Conservation (phyloP, 2,888 invertebrate genomes). For the Lithophane socia region DNA sequence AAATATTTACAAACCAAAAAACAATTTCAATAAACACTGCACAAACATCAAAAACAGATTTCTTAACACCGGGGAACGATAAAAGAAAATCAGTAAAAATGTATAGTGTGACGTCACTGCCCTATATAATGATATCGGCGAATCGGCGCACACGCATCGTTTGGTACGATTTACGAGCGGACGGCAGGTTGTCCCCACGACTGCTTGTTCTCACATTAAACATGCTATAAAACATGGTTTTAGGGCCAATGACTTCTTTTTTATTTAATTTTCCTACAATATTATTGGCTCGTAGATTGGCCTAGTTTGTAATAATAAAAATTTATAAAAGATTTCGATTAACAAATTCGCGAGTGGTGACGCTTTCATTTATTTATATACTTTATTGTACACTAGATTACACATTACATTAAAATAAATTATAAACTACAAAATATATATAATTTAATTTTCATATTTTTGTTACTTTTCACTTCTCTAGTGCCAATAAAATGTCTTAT, state of each 20-base stretch:
- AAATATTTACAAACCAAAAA: slow-evolving; percentile 25
- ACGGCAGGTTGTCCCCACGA: slow-evolving; percentile 44
- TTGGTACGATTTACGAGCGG: slow-evolving; percentile 57
- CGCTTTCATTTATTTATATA: neutral
- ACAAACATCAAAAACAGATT: slow-evolving; percentile 29
- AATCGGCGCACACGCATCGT: slow-evolving; percentile 60
- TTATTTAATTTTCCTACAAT: slow-evolving; percentile 3
- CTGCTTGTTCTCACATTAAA: slow-evolving; percentile 51
- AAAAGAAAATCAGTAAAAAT: slow-evolving; percentile 46
- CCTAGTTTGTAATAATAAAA: slow-evolving; percentile 35
- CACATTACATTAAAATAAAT: too few species aligned
- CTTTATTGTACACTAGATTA: too few species aligned
- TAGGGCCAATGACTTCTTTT: slow-evolving; percentile 24
- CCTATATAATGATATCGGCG: slow-evolving; percentile 63
- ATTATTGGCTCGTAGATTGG: slow-evolving; percentile 25
- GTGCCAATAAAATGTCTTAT: neutral
- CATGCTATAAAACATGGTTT: slow-evolving; percentile 49
- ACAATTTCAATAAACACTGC: slow-evolving; percentile 17
- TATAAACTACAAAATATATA: too few species aligned
- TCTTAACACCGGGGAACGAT: slow-evolving; percentile 39
- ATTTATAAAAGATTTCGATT: neutral
- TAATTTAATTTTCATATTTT: slow-evolving; percentile 6
- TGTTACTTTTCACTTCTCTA: neutral
- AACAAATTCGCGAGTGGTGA: slow-evolving; percentile 17
- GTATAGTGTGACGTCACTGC: slow-evolving; percentile 57